A percentile compares a stretch with the other conserved stretches of the same genome.
Evolutionary conservation across 2,797 vertebrate genomes (phyloP).

Genomic region (Bucorvus abyssinicus): DNA sequence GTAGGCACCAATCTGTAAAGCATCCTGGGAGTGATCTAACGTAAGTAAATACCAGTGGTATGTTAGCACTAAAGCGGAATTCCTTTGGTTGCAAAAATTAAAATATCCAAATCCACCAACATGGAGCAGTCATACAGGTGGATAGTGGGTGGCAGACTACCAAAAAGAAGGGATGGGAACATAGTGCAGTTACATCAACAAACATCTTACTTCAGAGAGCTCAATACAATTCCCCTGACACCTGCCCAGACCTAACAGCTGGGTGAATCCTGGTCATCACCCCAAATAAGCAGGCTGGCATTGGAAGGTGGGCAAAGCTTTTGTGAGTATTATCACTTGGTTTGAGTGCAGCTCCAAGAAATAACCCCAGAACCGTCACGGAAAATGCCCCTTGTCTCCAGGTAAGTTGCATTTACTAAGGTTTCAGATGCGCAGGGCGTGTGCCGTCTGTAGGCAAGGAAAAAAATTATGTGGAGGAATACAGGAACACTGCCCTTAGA

Average conservation of each 20-base stretch:
- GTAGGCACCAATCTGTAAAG: not conserved
- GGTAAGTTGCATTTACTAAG: not conserved
- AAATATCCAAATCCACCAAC: not conserved
- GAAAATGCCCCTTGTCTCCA: not conserved
- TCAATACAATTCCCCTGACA: not conserved
- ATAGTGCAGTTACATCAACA: not conserved
- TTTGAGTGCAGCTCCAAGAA: not conserved
- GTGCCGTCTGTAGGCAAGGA: not conserved
- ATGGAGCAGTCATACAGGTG: not conserved
- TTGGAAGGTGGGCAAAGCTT: not conserved
- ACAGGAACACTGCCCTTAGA: not conserved
- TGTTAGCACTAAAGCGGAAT: not conserved
- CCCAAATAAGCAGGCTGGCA: not conserved
- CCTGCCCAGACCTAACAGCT: not conserved
- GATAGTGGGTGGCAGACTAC: not conserved
- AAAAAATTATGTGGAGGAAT: not conserved
- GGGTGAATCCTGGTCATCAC: not conserved
- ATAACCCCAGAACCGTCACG: not conserved
- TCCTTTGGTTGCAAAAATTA: not conserved
- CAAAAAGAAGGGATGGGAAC: not conserved
- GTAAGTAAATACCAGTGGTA: not conserved
- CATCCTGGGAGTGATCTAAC: not conserved
- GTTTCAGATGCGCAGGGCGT: not conserved
- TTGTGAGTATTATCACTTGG: not conserved
- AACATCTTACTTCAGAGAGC: not conserved